Percentiles rank a stretch among this genome's conserved stretches.
Conservation (phyloP, 2,113 vertebrate genomes). For the Aegithalos caudatus region DNA sequence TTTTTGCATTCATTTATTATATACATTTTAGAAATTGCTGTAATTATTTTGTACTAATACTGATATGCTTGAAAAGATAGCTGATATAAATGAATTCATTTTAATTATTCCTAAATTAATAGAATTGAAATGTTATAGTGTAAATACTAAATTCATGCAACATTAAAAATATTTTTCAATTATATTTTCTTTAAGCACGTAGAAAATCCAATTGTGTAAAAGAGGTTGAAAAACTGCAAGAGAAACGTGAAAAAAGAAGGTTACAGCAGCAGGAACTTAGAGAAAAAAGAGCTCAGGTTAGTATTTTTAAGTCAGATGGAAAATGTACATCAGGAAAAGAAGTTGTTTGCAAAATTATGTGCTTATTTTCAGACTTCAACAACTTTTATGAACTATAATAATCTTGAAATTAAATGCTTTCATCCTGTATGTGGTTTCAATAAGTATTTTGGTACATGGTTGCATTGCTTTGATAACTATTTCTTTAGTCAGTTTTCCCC, state of each 20-base stretch:
- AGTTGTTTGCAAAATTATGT: not conserved
- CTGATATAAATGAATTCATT: not conserved
- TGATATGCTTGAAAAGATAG: not conserved
- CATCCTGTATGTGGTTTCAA: not conserved
- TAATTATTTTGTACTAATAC: slow-evolving; percentile 54
- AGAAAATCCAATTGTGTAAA: slow-evolving; percentile 98
- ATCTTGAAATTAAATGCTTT: not conserved
- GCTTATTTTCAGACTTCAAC: not conserved
- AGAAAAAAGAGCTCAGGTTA: slow-evolving; percentile 91
- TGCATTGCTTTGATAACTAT: not conserved
- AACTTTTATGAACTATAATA: not conserved
- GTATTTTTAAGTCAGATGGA: slow-evolving; percentile 21
- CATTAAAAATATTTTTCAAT: not conserved
- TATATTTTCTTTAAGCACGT: slow-evolving; percentile 77
- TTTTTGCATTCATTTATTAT: not conserved
- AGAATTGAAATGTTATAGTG: not conserved
- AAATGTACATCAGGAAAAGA: not conserved
- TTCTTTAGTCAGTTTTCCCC: not conserved
- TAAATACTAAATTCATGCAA: not conserved
- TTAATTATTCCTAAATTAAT: not conserved
- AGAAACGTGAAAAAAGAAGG: slow-evolving; percentile 90
- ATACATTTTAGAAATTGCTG: slow-evolving; percentile 21
- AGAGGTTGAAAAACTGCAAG: slow-evolving; percentile 96
- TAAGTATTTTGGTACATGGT: not conserved
- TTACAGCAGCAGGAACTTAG: slow-evolving; percentile 91